phyloP scores from a whole-genome alignment of 2,888 invertebrate genomes.

The Helleia helle region DNA sequence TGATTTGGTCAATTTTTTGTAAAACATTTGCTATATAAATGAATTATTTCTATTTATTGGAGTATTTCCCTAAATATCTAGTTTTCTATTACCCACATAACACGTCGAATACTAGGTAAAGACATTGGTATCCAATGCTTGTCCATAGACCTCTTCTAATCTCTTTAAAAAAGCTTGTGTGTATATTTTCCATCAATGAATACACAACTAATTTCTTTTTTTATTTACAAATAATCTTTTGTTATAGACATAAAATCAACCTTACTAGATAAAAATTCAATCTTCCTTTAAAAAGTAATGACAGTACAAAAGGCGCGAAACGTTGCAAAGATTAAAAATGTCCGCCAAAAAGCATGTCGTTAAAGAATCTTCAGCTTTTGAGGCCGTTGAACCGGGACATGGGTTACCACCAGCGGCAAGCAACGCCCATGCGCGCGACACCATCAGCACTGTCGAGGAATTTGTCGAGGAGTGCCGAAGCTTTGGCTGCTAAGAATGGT shows the following conservation, averaged over 20 bases:
- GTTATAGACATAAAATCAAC: not conserved
- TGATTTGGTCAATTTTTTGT: no score
- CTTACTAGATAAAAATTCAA: not conserved
- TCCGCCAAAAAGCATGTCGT: conserved; percentile 40
- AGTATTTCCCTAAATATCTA: no score
- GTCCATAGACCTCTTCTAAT: no score
- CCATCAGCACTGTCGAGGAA: conserved; percentile 48
- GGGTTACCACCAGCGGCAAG: conserved; percentile 46
- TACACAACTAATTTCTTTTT: no score
- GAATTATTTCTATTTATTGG: no score
- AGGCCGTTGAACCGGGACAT: conserved; percentile 46
- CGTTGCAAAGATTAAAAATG: not conserved
- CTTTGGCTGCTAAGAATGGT: conserved; percentile 46
- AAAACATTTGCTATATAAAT: no score
- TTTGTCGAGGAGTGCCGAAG: conserved; percentile 60
- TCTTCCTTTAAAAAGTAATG: not conserved
- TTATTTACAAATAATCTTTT: no score
- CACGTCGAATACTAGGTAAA: no score
- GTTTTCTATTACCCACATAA: no score
- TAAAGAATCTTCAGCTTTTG: conserved; percentile 57
- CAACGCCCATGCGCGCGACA: conserved; percentile 55
- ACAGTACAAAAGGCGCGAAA: not conserved
- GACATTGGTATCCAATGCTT: no score
- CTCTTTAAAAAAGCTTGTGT: no score
- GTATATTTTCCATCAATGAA: no score